Base-by-base conservation (phyloP, 2,113 vertebrate species). In the Sceloporus undulatus region DNA sequence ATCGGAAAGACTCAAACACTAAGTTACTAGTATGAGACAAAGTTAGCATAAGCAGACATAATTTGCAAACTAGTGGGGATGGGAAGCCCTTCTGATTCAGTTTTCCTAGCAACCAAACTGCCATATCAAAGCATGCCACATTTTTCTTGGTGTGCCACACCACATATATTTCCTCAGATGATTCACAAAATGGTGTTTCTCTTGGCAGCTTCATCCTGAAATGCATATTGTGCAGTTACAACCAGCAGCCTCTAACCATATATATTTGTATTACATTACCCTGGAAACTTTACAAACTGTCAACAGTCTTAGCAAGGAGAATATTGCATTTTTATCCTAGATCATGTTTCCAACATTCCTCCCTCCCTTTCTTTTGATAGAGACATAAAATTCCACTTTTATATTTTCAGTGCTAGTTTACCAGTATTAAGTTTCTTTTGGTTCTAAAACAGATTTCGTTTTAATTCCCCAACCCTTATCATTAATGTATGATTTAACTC, bases 381-480 rank as follows among this genome's bases (percentile, higher is more conserved):
- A 82, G 78, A 54, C 38, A 79, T 0, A 19, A 82, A 85, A 68
- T 13, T 1, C 19, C 19, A 66, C 18, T 25, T 66, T 66, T 19
- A 19, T 62, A 59, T 81, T 29, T 62, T 9, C 56, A 68, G 3
- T 68, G 59, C 11, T 6, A 48, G 40, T 14, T 86, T 87, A 88
- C 87, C 78, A 74, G 78, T 82, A 1, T 78, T 88, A 92, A 38
- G 68, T 91, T 90, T 70, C 62, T 78, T 86, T 7, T 3, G 82
- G 82, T 2, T 84, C 78, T 59, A 86, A 65, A 29, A 77, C 5
- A 84, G 9, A 1, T 0, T 78, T 90, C 48, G 66, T 84, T 90
- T 70, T 10, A 84, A 89, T 92, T 94, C 89, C 19, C 19, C 52
- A 91, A 86, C 73, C 52, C n/a, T 92, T 80, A 87, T 54, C 56